A percentile compares a stretch with the other conserved stretches of the same genome.
These are phyloP conservation scores for Drosophila mimica DNA, from an alignment of 2,888 invertebrate species.

Conservation along the genomic window DNA sequence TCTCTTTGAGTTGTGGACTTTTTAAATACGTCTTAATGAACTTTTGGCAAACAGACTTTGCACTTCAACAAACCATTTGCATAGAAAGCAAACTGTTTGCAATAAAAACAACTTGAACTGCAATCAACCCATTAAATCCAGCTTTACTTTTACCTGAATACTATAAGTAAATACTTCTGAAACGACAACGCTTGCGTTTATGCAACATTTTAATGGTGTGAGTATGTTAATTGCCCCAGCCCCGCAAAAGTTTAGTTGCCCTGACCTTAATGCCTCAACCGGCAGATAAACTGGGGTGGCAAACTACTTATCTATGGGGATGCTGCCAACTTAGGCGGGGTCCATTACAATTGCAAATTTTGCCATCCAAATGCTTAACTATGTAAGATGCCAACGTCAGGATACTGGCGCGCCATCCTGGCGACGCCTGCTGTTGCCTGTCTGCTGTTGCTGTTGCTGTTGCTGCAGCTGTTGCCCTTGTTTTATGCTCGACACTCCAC, in stretches of 20 bases:
- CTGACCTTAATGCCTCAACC: constrained; percentile 44
- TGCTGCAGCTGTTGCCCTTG: constrained; percentile 37
- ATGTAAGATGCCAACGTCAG: constrained; percentile 46
- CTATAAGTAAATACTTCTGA: constrained; percentile 42
- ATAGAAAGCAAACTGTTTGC: constrained; percentile 4
- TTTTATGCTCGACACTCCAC: constrained; percentile 27
- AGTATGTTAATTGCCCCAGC: constrained; percentile 61
- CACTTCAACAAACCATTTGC: constrained; percentile 17
- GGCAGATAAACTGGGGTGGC: not conserved
- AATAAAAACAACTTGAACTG: constrained; percentile 22
- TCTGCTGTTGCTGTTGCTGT: constrained; percentile 25
- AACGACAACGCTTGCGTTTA: constrained; percentile 9
- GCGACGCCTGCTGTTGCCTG: constrained; percentile 52
- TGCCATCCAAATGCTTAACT: constrained; percentile 71
- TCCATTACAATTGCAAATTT: constrained; percentile 78
- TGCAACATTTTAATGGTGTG: constrained; percentile 26
- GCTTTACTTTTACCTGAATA: constrained; percentile 26
- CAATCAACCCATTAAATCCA: constrained; percentile 43
- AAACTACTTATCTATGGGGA: constrained; percentile 6
- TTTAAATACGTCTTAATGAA: not conserved
- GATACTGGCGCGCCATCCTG: constrained; percentile 66
- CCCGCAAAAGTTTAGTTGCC: constrained; percentile 32
- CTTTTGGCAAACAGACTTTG: not conserved
- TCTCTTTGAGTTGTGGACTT: not conserved
- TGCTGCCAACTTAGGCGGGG: constrained; percentile 46